A percentile compares a stretch with the other conserved stretches of the same genome.
Conservation (phyloP, 2,888 invertebrate species). For the Himalopsyche anomala region DNA sequence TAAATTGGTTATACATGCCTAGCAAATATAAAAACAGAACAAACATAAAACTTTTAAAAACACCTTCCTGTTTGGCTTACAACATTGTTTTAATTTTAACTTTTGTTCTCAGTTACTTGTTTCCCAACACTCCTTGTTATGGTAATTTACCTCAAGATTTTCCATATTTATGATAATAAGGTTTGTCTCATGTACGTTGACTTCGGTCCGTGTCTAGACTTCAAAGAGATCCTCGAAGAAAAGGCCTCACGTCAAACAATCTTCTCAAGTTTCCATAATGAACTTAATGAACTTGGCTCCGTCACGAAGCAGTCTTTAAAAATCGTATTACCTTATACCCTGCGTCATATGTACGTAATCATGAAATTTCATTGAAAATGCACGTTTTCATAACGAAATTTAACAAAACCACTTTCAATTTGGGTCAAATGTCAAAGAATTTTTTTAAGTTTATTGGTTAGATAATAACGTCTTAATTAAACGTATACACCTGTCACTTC, state of each 20-base stretch:
- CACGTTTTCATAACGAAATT: not conserved
- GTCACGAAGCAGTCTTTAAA: constrained; percentile 46
- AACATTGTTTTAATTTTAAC: constrained; percentile 5
- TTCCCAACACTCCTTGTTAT: constrained; percentile 50
- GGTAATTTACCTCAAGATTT: constrained; percentile 56
- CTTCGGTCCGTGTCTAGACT: constrained; percentile 49
- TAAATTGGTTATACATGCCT: not conserved
- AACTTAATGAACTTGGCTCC: constrained; percentile 53
- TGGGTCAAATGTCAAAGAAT: not conserved
- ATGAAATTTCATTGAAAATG: constrained; percentile 11
- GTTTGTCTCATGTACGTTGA: constrained; percentile 48
- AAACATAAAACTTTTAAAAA: not conserved
- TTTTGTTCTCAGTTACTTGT: constrained; percentile 11
- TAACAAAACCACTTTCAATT: not conserved
- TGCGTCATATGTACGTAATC: constrained; percentile 45
- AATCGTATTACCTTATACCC: constrained; percentile 22
- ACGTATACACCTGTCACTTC: too few species aligned
- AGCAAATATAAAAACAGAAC: not conserved
- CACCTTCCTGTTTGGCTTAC: constrained; percentile 13
- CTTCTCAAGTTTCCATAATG: constrained; percentile 51
- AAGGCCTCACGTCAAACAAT: constrained; percentile 23
- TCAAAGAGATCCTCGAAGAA: constrained; percentile 22
- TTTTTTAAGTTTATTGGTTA: too few species aligned
- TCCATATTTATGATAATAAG: constrained; percentile 61
- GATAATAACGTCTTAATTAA: too few species aligned